Percentiles rank a stretch among this genome's conserved stretches.
Evolutionary conservation across 2,888 invertebrate species (phyloP).

Genomic region (Anarsia innoxiella): DNA sequence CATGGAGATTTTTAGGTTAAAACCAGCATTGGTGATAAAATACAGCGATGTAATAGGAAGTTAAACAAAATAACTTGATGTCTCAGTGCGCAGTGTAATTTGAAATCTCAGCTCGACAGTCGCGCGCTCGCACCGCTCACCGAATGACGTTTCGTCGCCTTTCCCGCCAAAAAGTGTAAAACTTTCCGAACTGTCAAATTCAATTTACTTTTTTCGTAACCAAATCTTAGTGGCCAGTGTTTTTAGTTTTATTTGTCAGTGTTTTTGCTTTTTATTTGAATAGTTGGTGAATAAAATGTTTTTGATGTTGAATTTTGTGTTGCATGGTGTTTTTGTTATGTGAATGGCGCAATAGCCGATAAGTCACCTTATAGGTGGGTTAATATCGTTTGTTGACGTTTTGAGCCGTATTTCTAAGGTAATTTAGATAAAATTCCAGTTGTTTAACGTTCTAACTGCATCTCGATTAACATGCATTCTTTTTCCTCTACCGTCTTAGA

Average conservation of each 20-base stretch:
- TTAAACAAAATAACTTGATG: slow-evolving; percentile 3
- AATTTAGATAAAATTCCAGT: slow-evolving; percentile 37
- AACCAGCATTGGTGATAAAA: no score
- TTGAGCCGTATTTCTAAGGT: slow-evolving; percentile 19
- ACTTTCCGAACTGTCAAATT: slow-evolving; percentile 21
- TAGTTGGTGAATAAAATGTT: slow-evolving; percentile 8
- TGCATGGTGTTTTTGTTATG: slow-evolving; percentile 19
- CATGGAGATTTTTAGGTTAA: no score
- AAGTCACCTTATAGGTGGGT: slow-evolving; percentile 32
- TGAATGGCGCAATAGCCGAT: slow-evolving; percentile 20
- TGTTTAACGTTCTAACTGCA: no score
- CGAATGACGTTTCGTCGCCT: slow-evolving; percentile 33
- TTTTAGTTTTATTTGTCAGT: background rate
- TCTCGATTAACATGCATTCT: no score
- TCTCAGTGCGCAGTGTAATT: slow-evolving; percentile 12
- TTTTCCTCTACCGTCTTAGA: no score
- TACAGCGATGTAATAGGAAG: no score
- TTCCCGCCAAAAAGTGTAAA: slow-evolving; percentile 47
- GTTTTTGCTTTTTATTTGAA: slow-evolving; percentile 1
- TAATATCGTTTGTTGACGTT: slow-evolving; percentile 30
- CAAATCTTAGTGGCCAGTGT: background rate
- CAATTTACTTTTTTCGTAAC: slow-evolving; percentile 1
- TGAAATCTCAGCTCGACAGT: slow-evolving; percentile 38
- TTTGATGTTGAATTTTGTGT: slow-evolving; percentile 10
- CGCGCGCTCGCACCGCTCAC: slow-evolving; percentile 40